These are phyloP conservation scores for Geodia barretti DNA, from an alignment of 37 sponge, comb jelly and placozoan genomes.

Conservation along the genomic window DNA sequence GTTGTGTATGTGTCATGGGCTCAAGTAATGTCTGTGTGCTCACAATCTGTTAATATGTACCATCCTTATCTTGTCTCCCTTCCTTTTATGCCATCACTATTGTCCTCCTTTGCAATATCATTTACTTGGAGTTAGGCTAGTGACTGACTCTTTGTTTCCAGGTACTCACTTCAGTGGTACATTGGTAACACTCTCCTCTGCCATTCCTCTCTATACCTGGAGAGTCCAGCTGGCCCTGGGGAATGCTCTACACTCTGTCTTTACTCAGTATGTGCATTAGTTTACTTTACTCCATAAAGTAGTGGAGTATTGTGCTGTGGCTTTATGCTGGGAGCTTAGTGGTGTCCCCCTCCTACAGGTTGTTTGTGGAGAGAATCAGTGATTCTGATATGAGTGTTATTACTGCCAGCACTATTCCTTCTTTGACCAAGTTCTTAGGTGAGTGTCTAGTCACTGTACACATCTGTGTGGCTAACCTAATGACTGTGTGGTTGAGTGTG, in stretches of 20 bases:
- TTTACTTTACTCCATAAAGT: not conserved
- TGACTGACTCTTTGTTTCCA: not conserved
- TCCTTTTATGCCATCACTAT: no score
- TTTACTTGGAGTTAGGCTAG: not conserved
- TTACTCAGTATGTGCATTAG: conserved; percentile 14
- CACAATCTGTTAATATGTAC: no score
- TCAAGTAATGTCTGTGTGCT: no score
- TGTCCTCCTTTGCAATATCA: not conserved
- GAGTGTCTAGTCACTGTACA: not conserved
- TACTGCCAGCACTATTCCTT: not conserved
- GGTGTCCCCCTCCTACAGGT: not conserved
- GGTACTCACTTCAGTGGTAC: conserved; percentile 6
- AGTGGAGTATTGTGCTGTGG: not conserved
- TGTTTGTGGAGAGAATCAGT: not conserved
- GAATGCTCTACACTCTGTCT: conserved; percentile 12
- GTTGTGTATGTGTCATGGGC: no score
- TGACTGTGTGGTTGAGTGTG: no score
- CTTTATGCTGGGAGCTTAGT: not conserved
- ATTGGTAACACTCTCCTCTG: conserved; percentile 5
- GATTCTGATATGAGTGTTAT: not conserved
- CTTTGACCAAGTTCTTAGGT: not conserved
- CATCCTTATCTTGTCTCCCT: no score
- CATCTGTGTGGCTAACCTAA: not conserved
- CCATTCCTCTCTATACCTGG: conserved; percentile 37
- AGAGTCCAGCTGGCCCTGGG: conserved; percentile 59